Evolutionary conservation across 2,797 vertebrate species (phyloP), one percentile per base, ranked within the genome.

Genomic region (Rhodeus uyekii): DNA sequence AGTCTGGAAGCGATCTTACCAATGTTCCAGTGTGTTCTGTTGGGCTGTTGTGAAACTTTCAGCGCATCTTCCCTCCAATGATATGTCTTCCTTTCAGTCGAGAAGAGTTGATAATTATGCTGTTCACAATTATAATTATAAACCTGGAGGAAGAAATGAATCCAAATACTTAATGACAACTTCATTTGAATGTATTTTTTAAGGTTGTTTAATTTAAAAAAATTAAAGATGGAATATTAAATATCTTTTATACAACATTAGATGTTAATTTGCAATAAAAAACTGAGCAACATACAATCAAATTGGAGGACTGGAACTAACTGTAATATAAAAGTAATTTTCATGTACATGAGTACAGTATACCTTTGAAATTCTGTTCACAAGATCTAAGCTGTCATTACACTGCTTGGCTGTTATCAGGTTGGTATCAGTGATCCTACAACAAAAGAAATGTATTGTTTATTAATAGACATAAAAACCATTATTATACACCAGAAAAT

Each of bases 291-390:
- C 58, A 36, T 19, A 34, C 36, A 64, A 36, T 64, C 61, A 69
- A 46, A 69, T 4, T 22, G 8, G 10, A 48, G 68, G 42, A 32
- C 9, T 1, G 19, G 7, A 55, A 24, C 22, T 27, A 38, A 55
- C 50, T 5, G 64, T 36, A 36, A 48, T 44, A 6, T 36, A n/a
- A 16, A 60, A 1, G 27, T 3, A 29, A 14, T 78, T 38, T 38
- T 4, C 29, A 39, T 13, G 46, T 9, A 19, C n/a, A 81, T 29
- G 10, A 22, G 14, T 4, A 18, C 46, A 27, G 44, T 38, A 46
- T 82, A 86, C 87, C 80, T 87, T 83, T 46, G 76, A 77, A 55
- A 64, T 78, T 78, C 27, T 44, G 34, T 82, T 76, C 22, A 42
- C 8, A 39, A 24, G 46, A 7, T 79, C 38, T 22, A 34, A 13